These are phyloP conservation scores for Calephelis perditalis DNA, from an alignment of 2,888 invertebrate species.

Conservation along the genomic window DNA sequence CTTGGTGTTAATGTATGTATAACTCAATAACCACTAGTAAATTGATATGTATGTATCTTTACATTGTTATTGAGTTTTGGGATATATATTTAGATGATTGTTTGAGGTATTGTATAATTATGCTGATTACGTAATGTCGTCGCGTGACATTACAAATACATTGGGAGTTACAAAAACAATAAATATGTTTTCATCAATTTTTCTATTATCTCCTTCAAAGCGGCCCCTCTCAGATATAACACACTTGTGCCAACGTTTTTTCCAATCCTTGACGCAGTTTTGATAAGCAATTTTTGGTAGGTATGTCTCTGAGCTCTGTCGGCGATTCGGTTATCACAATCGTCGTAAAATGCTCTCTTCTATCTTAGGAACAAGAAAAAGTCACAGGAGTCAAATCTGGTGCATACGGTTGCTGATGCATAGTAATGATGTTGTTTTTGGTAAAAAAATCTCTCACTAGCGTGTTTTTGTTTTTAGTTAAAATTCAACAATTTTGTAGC, in stretches of 20 bases:
- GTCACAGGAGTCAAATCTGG: conserved; percentile 24
- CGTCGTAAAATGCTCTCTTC: conserved; percentile 22
- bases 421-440: conserved; percentile 18
- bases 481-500: no score
- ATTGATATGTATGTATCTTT: no score
- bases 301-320: conserved; percentile 30
- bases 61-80: no score
- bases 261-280: conserved; percentile 34
- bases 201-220: neutral
- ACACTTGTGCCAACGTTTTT: conserved; percentile 31
- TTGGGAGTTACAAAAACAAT: neutral
- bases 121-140: no score
- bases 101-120: no score
- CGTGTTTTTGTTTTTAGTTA: no score
- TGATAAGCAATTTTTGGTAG: conserved; percentile 28
- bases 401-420: conserved; percentile 23
- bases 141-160: no score
- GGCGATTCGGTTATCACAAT: conserved; percentile 32
- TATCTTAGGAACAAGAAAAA: conserved; percentile 30
- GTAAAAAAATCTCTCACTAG: neutral
- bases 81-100: no score
- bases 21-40: no score
- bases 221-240: conserved; percentile 27
- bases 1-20: no score
- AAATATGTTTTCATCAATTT: neutral